Percentiles rank a stretch among this genome's conserved stretches.
Evolutionary conservation across 2,797 vertebrate species (phyloP).

Genomic region (Onychomys arenicola): DNA sequence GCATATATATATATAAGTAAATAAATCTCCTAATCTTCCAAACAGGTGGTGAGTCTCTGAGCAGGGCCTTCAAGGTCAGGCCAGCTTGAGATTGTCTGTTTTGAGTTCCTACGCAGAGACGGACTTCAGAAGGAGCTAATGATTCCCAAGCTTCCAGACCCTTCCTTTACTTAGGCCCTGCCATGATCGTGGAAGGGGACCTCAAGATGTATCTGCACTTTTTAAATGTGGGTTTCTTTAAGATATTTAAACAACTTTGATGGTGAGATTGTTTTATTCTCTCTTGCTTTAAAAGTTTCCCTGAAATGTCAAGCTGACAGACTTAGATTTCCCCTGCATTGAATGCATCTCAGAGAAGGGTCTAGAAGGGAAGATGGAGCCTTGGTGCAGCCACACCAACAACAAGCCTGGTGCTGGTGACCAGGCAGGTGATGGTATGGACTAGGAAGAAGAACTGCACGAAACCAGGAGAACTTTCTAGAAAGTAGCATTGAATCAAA

Average conservation of each 20-base stretch:
- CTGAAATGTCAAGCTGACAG: slow-evolving; percentile 9
- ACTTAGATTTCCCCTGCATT: background rate
- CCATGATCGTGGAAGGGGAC: background rate
- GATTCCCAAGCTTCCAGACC: background rate
- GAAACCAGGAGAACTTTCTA: background rate
- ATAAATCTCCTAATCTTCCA: background rate
- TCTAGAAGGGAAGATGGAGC: background rate
- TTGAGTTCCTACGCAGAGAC: background rate
- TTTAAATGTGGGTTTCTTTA: background rate
- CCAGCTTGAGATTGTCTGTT: background rate
- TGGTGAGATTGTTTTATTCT: background rate
- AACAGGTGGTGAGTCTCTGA: background rate
- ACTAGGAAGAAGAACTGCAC: background rate
- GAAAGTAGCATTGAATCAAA: background rate
- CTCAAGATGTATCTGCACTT: background rate
- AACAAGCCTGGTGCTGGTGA: background rate
- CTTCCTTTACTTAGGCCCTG: background rate
- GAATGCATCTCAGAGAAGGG: background rate
- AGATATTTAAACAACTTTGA: background rate
- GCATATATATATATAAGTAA: background rate
- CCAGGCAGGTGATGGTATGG: rapidly evolving
- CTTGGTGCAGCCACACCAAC: background rate
- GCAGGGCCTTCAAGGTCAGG: background rate
- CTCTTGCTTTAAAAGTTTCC: slow-evolving; percentile 17
- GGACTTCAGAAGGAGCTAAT: background rate